These are phyloP conservation scores for Syrphus vitripennis DNA, from an alignment of 2,888 invertebrate genomes.

Conservation along the genomic window DNA sequence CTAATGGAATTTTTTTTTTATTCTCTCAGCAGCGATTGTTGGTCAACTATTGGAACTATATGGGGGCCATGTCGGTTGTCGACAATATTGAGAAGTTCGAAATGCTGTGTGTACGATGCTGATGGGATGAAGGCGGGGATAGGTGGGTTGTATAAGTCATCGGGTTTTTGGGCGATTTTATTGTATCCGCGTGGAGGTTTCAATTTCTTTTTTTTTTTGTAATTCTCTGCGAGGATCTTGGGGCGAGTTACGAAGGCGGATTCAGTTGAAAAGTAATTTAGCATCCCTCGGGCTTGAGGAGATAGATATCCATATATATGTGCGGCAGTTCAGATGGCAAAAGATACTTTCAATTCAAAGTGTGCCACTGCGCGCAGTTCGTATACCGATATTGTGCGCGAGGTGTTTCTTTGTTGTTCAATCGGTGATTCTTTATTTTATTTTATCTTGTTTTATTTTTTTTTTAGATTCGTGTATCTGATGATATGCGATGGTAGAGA, in stretches of 20 bases:
- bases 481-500: neutral
- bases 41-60: conserved; percentile 45
- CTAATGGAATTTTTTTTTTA: conserved; percentile 73
- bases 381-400: conserved; percentile 32
- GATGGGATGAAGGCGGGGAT: conserved; percentile 30
- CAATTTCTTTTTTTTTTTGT: conserved; percentile 16
- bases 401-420: conserved; percentile 63
- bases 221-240: conserved; percentile 20
- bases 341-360: conserved; percentile 52
- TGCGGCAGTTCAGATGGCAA: conserved; percentile 42
- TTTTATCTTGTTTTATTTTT: neutral
- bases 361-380: conserved; percentile 60
- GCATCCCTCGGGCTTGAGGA: conserved; percentile 62
- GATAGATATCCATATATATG: conserved; percentile 8
- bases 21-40: conserved; percentile 6
- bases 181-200: conserved; percentile 50
- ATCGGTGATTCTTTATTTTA: conserved; percentile 2
- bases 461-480: neutral
- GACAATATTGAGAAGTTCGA: conserved; percentile 62
- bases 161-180: conserved; percentile 47
- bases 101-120: conserved; percentile 29
- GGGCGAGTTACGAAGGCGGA: conserved; percentile 73
- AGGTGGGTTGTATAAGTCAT: conserved; percentile 63
- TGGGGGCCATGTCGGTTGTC: conserved; percentile 64
- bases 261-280: conserved; percentile 76